Base-by-base conservation (phyloP, 2,797 vertebrate species). In the Coranthus polyacanthus region DNA sequence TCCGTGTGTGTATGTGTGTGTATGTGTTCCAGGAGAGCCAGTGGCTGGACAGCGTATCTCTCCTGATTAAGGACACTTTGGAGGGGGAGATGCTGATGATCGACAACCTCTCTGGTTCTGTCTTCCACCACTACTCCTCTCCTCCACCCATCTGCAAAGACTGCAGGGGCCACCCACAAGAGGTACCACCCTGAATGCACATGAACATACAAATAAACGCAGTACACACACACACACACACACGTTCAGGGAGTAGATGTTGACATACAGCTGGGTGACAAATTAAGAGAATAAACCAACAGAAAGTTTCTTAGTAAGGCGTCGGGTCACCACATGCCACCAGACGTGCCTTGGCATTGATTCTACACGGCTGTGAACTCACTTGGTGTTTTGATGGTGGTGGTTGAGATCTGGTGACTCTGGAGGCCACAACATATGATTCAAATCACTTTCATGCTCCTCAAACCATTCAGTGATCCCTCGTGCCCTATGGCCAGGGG, bases 11-110 rank as follows among this genome's bases (percentile, higher is more conserved):
- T 61, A 61, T 73, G 46, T 72, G 53, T 75, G 36, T 72, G 81
- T 88, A 72, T 90, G 81, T 90, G 72, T 96, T 95, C 92, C 95
- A 99, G 98, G 98, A 99, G 94, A 99, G 94, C 92, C 94, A 98
- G 93, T 99, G 98, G 98, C 94, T 99, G 96, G 98, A 99, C 95
- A 99, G 98, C 90, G 97, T 99, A 75, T 99, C 98, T 91, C 95
- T 99, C 92, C 96, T 99, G 89, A 98, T 99, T 94, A 98, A 98
- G 94, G 98, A 99, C 90, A 96, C 97, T 39, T 94, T 98, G 93
- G 98, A 99, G 88, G 97, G 96, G 83, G 98, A 99, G 93, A 95
- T 99, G 95, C 95, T 97, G 95, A 97, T 99, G 95, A 98, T 99
- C 81, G 98, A 99, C 94, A 99, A 98, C 93, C 96, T 99, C 83